These are phyloP conservation scores for Coturnix japonica DNA, from an alignment of 2,113 vertebrate genomes.

Conservation along the genomic window DNA sequence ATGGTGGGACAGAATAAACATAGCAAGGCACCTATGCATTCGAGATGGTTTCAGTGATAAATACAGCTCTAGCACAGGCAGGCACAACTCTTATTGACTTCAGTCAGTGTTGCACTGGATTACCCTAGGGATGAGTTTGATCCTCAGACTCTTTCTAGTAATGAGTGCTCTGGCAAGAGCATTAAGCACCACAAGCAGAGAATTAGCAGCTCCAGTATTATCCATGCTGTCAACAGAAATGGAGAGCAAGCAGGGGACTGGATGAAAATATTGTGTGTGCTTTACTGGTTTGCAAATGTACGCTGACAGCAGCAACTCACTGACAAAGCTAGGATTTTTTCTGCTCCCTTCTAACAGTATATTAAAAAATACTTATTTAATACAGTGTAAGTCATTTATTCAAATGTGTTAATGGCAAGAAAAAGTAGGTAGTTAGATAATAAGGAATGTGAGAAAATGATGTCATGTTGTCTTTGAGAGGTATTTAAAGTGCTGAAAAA, in stretches of 20 bases:
- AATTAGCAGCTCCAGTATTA: not conserved
- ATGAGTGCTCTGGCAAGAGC: constrained; percentile 11
- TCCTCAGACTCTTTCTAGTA: constrained; percentile 11
- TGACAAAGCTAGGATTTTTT: constrained; percentile 19
- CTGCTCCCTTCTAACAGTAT: not conserved
- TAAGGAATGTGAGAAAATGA: not conserved
- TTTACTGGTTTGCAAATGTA: not conserved
- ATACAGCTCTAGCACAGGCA: not conserved
- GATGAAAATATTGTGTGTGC: not conserved
- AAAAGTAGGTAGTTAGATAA: not conserved
- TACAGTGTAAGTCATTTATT: not conserved
- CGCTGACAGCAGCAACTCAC: not conserved
- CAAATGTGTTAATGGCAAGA: not conserved
- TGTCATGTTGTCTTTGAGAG: not conserved
- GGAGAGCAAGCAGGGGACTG: not conserved
- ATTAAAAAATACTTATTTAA: constrained; percentile 9
- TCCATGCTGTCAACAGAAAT: not conserved
- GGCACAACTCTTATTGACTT: constrained; percentile 7
- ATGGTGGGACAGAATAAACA: constrained; percentile 19
- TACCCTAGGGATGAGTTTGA: not conserved
- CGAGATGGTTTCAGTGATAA: not conserved
- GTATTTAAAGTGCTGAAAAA: not conserved
- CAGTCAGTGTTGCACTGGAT: not conserved
- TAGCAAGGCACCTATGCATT: not conserved
- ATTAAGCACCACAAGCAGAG: not conserved